Evolutionary conservation across 1,140 invertebrate genomes (phyloP).

Genomic region (Neomicropteryx cornuta): DNA sequence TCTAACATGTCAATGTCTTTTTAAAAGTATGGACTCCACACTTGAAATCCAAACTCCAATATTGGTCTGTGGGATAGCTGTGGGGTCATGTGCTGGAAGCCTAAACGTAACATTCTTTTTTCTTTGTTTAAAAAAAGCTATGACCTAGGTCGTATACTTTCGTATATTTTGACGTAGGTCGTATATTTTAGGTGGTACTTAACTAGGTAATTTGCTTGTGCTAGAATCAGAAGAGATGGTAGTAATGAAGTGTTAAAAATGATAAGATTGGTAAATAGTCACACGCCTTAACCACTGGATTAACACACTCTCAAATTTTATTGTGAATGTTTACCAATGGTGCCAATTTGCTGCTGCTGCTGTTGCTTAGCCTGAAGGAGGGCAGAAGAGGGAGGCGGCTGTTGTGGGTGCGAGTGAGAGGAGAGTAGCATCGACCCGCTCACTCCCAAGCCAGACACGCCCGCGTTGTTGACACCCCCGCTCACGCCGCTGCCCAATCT

Average conservation of each 20-base stretch:
- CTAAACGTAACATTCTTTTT: too few relatives aligned
- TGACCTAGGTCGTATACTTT: neutral
- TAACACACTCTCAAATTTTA: neutral
- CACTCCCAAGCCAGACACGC: conserved; percentile 65
- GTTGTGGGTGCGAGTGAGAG: conserved; percentile 82
- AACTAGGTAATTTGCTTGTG: neutral
- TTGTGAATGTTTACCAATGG: conserved; percentile 49
- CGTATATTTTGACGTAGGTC: neutral
- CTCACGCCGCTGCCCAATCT: conserved; percentile 47
- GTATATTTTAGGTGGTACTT: neutral
- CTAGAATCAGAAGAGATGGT: neutral
- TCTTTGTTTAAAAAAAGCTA: too few relatives aligned
- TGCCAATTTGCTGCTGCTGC: conserved; percentile 68
- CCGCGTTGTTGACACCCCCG: too few relatives aligned
- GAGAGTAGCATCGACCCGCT: conserved; percentile 71
- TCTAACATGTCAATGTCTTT: too few relatives aligned
- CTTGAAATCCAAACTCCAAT: too few relatives aligned
- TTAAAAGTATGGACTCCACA: too few relatives aligned
- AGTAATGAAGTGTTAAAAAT: neutral
- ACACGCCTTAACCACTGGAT: too few relatives aligned
- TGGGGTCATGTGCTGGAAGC: too few relatives aligned
- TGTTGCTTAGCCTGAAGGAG: conserved; percentile 79
- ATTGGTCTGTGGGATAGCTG: too few relatives aligned
- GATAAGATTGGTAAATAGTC: neutral
- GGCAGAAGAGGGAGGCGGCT: conserved; percentile 81